phyloP scores from a whole-genome alignment of 2,888 invertebrate genomes.

The Hemithea aestivaria region DNA sequence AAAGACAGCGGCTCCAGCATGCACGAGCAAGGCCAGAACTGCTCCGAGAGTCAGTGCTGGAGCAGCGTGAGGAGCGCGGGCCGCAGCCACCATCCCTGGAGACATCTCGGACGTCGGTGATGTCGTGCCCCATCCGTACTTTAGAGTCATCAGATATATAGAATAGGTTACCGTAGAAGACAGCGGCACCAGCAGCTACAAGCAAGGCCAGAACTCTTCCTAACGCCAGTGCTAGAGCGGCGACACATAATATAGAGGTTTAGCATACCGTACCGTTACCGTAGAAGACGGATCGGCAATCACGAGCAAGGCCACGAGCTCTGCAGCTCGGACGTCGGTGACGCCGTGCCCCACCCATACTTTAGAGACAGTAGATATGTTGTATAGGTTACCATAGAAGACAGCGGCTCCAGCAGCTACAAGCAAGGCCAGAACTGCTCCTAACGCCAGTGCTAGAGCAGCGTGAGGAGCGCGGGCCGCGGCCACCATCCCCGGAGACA shows the following conservation, averaged over 20 bases:
- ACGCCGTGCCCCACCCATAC: conserved; percentile 75
- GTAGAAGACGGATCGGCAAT: too few species aligned
- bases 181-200: conserved; percentile 43
- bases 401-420: conserved; percentile 45
- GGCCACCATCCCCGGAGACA: conserved; percentile 40
- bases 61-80: conserved; percentile 73
- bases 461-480: conserved; percentile 59
- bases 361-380: too few species aligned
- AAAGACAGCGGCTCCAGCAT: conserved; percentile 43
- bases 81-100: conserved; percentile 35
- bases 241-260: too few species aligned
- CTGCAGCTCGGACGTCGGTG: conserved; percentile 79
- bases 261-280: too few species aligned
- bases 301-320: conserved; percentile 32
- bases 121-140: conserved; percentile 90
- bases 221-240: conserved; percentile 83
- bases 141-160: too few species aligned
- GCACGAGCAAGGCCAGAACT: conserved; percentile 57
- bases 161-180: conserved; percentile 46
- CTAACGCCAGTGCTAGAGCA: conserved; percentile 83
- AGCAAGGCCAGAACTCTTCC: conserved; percentile 71
- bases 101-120: conserved; percentile 82
- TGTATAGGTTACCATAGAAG: conserved; percentile 44
- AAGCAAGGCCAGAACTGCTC: conserved; percentile 66
- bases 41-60: conserved; percentile 82